These are phyloP conservation scores for Scleropages formosus DNA, from an alignment of 2,797 vertebrate species.

Conservation along the genomic window DNA sequence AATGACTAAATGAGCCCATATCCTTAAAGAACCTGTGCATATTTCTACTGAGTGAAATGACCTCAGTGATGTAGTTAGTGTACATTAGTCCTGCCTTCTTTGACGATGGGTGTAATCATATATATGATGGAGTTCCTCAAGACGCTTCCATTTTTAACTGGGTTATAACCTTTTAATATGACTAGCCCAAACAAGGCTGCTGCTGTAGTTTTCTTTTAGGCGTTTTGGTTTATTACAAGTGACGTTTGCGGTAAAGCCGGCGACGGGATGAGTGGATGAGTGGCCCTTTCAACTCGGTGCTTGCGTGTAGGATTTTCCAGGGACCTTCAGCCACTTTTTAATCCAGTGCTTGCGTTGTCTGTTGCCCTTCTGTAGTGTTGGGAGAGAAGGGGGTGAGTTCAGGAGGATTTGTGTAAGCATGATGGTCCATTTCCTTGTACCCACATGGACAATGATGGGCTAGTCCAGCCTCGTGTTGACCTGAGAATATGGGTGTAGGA, in stretches of 20 bases:
- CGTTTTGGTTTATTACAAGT: not conserved
- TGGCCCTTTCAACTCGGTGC: not conserved
- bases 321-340: not conserved
- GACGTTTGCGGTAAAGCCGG: not conserved
- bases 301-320: not conserved
- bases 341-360: no score
- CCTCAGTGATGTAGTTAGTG: not conserved
- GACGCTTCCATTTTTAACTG: not conserved
- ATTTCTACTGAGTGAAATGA: no score
- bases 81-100: not conserved
- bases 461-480: no score
- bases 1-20: no score
- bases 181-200: not conserved
- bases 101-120: not conserved
- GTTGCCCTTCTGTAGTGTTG: no score
- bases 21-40: no score
- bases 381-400: no score
- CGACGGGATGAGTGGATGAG: not conserved
- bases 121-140: no score
- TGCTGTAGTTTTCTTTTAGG: not conserved
- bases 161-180: not conserved
- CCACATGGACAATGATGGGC: no score
- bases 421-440: no score
- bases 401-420: no score
- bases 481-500: no score